phyloP scores from a whole-genome alignment of 2,113 vertebrate genomes.

The Arenaria interpres region DNA sequence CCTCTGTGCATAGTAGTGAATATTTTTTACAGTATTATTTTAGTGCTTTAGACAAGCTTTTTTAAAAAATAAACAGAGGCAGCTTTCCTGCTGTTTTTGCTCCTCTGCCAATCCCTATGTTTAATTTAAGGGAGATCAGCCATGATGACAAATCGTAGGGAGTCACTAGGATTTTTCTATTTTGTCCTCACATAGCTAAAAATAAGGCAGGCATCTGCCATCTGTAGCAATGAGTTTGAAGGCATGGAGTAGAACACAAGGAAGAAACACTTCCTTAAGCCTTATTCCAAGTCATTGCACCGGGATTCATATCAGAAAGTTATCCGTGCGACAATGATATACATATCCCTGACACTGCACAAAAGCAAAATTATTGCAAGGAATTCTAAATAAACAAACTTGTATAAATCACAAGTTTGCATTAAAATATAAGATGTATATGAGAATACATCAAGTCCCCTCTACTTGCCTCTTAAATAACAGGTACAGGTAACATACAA shows the following conservation, averaged over 20 bases:
- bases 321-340: fast-evolving
- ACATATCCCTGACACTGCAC: neutral
- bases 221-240: neutral
- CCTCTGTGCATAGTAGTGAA: neutral
- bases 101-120: slow-evolving; percentile 36
- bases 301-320: neutral
- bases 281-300: neutral
- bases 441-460: neutral
- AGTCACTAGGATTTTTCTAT: slow-evolving; percentile 42
- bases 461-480: neutral
- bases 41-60: slow-evolving; percentile 12
- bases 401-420: neutral
- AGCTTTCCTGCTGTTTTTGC: slow-evolving; percentile 48
- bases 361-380: neutral
- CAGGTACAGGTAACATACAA: neutral
- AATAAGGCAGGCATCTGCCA: slow-evolving; percentile 42
- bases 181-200: slow-evolving; percentile 37
- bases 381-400: neutral
- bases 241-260: neutral
- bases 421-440: neutral
- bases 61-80: slow-evolving; percentile 53
- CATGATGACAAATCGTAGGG: slow-evolving; percentile 7
- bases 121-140: slow-evolving; percentile 58
- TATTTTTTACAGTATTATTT: slow-evolving; percentile 37
- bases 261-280: neutral